phyloP scores from a whole-genome alignment of 2,888 invertebrate species.

The Drosophila aldrichi region DNA sequence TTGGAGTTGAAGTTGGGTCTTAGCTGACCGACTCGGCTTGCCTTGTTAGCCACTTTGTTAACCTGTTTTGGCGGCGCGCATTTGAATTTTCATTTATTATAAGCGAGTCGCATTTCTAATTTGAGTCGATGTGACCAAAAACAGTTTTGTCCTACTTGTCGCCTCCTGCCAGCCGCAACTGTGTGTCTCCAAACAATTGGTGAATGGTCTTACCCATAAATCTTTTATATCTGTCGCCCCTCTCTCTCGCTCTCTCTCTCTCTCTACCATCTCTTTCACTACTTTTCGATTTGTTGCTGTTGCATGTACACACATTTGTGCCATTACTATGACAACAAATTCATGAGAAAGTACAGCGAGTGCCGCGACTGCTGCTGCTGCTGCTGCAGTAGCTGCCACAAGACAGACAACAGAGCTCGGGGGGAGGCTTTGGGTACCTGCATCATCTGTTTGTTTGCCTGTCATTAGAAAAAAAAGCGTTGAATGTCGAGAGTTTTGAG shows the following conservation, averaged over 20 bases:
- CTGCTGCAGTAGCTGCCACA: slow-evolving; percentile 58
- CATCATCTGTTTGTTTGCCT: slow-evolving; percentile 77
- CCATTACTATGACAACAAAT: slow-evolving; percentile 69
- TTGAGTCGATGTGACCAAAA: slow-evolving; percentile 77
- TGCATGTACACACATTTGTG: slow-evolving; percentile 64
- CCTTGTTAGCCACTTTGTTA: slow-evolving; percentile 75
- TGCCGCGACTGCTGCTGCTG: slow-evolving; percentile 33
- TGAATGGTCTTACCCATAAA: slow-evolving; percentile 74
- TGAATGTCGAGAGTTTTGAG: slow-evolving; percentile 59
- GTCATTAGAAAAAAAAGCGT: slow-evolving; percentile 75
- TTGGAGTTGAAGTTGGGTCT: slow-evolving; percentile 3
- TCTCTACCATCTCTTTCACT: background rate
- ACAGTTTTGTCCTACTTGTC: slow-evolving; percentile 81
- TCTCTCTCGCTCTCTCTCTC: background rate
- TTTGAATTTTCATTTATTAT: slow-evolving; percentile 79
- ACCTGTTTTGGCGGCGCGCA: slow-evolving; percentile 61
- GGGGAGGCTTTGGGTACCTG: slow-evolving; percentile 43
- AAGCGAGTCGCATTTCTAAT: slow-evolving; percentile 76
- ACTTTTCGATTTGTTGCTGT: slow-evolving; percentile 42
- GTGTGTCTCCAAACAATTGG: slow-evolving; percentile 69
- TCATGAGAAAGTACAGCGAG: slow-evolving; percentile 71
- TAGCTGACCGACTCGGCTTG: slow-evolving; percentile 29
- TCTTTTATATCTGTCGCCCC: slow-evolving; percentile 56
- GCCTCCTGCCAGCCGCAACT: slow-evolving; percentile 57
- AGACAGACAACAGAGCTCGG: slow-evolving; percentile 34